Percentiles rank a stretch among this genome's conserved stretches.
Conservation (phyloP, 2,797 vertebrate genomes). For the Huso huso region DNA sequence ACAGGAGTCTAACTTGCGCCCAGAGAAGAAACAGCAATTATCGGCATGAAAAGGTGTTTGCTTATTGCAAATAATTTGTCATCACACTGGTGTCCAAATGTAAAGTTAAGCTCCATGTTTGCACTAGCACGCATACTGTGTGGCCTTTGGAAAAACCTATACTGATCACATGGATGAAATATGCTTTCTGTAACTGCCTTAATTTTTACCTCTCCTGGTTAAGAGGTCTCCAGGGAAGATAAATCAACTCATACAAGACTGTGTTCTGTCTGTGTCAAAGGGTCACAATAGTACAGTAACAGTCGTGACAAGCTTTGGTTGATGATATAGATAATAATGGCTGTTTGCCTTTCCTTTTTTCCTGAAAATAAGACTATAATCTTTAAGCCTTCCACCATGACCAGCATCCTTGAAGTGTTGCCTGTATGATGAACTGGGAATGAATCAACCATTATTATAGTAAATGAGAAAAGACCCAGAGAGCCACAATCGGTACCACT, state of each 20-base stretch:
- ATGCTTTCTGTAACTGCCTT: constrained; percentile 39
- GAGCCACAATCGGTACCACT: neutral
- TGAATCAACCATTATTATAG: neutral
- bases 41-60: too few species aligned
- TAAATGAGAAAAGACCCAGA: neutral
- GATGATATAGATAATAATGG: neutral
- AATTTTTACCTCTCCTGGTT: constrained; percentile 59
- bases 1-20: too few species aligned
- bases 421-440: neutral
- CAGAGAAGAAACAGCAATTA: too few species aligned
- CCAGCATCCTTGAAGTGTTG: too few species aligned
- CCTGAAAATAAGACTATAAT: neutral
- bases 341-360: neutral
- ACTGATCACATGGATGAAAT: constrained; percentile 36
- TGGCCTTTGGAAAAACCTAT: constrained; percentile 39
- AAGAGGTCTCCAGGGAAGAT: neutral
- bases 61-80: too few species aligned
- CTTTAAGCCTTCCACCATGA: neutral
- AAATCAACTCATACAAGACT: constrained; percentile 4
- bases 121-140: too few species aligned
- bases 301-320: neutral
- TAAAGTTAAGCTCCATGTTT: too few species aligned
- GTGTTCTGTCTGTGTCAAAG: neutral
- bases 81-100: too few species aligned
- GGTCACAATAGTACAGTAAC: neutral